phyloP scores from a whole-genome alignment of 2,797 vertebrate genomes.

The Columba guinea region DNA sequence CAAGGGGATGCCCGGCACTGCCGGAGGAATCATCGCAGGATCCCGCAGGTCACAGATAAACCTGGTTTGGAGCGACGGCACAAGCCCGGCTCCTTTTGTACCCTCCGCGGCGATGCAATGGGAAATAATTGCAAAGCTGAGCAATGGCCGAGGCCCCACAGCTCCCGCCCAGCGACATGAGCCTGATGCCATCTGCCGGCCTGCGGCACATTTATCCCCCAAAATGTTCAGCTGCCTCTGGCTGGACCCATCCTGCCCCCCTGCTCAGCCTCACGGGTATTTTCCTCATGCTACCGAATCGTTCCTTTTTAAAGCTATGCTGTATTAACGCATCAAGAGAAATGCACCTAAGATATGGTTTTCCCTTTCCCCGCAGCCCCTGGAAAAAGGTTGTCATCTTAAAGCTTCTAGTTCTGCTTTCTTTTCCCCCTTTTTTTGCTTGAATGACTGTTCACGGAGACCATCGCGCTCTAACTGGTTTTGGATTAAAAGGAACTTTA shows the following conservation, averaged over 20 bases:
- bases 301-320: not conserved
- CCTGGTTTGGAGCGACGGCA: accelerated
- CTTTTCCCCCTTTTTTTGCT: not conserved
- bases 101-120: not conserved
- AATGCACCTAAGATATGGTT: not conserved
- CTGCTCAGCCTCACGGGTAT: not conserved
- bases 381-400: not conserved
- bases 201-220: not conserved
- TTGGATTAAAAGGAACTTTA: conserved; percentile 62
- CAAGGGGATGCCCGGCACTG: accelerated
- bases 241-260: not conserved
- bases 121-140: not conserved
- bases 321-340: not conserved
- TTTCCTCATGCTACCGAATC: not conserved
- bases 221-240: not conserved
- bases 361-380: accelerated
- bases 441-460: not conserved
- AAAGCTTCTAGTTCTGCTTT: not conserved
- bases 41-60: not conserved
- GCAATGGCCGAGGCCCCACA: not conserved
- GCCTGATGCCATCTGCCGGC: conserved; percentile 49
- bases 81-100: accelerated
- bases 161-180: not conserved
- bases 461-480: not conserved
- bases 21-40: accelerated